These are phyloP conservation scores for Momotus momota DNA, from an alignment of 2,797 vertebrate species.

Conservation along the genomic window DNA sequence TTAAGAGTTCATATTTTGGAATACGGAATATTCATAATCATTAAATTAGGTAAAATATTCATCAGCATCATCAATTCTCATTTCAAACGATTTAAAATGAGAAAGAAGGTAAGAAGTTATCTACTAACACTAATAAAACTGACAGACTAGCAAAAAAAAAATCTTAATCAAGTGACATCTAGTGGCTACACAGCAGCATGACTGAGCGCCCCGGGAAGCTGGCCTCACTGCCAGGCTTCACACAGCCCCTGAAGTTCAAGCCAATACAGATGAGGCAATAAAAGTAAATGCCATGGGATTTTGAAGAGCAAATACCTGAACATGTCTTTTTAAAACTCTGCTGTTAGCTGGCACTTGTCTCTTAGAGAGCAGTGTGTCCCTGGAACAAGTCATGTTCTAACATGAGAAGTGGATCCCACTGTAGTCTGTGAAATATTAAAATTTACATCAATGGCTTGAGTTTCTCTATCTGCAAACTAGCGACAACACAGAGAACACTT, in stretches of 20 bases:
- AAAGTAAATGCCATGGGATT: accelerated
- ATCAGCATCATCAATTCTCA: neutral
- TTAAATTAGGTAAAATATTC: neutral
- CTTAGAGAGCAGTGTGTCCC: neutral
- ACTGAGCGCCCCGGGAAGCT: no score
- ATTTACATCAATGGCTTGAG: neutral
- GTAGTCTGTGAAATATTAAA: neutral
- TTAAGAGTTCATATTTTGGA: neutral
- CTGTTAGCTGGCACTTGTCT: neutral
- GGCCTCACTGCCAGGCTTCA: no score
- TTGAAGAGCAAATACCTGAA: neutral
- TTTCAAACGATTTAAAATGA: neutral
- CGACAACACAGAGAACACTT: neutral
- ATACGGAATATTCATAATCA: neutral
- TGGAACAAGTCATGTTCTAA: neutral
- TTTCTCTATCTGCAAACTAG: neutral
- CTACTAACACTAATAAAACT: neutral
- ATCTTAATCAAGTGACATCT: constrained; percentile 40
- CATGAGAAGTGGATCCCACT: neutral
- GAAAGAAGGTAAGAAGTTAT: neutral
- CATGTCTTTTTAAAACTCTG: neutral
- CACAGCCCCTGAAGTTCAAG: neutral
- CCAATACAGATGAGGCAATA: neutral
- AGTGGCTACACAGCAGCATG: neutral
- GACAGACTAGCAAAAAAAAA: neutral